Base-by-base conservation (phyloP, 2,113 vertebrate genomes). In the Oenanthe oenanthe region DNA sequence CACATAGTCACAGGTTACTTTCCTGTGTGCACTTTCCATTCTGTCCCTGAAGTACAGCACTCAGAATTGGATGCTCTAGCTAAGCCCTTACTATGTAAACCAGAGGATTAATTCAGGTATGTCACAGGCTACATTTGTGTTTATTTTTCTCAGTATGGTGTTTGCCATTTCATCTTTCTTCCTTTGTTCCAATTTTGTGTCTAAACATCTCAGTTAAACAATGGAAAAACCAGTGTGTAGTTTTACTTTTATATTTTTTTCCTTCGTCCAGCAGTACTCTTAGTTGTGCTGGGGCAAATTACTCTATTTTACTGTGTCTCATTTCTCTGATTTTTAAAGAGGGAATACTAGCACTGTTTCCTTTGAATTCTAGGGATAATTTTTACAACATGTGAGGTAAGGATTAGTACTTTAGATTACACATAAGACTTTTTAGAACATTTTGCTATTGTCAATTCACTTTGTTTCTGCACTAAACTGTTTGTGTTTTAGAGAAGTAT, bases 241-340 rank as follows among this genome's bases (percentile, higher is more conserved):
- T 28, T 7, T 82, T 76, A 15, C 12, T 50, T 85, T 32, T 42
- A 6, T 65, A 25, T 34, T 6, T 29, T 57, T 34, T 19, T 5
- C 8, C 29, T 40, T 6, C 1, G 4, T 53, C 6, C 4, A 53
- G 11, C 4, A 48, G 1, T 51, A 9, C 8, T 42, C 6, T 67
- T 48, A 42, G 26, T 16, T 57, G 4, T 53, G 7, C 12, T 53
- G 2, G 5, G 65, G 22, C 3, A 66, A 71, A 38, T 25, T 34
- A 54, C 1, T 36, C 60, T 31, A 18, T 85, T 85, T 88, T 84
- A 18, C 3, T 70, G 6, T 47, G 5, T 3, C 21, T 77, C 3
- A 16, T 87, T 93, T 81, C 51, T 26, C 5, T 43, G 22, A 17
- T 36, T 73, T 93, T 62, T 61, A 6, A 70, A 77, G 11, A 17